Evolutionary conservation across 1,140 invertebrate genomes (phyloP), one percentile per base, ranked within the genome.

Genomic region (Ips nitidus): DNA sequence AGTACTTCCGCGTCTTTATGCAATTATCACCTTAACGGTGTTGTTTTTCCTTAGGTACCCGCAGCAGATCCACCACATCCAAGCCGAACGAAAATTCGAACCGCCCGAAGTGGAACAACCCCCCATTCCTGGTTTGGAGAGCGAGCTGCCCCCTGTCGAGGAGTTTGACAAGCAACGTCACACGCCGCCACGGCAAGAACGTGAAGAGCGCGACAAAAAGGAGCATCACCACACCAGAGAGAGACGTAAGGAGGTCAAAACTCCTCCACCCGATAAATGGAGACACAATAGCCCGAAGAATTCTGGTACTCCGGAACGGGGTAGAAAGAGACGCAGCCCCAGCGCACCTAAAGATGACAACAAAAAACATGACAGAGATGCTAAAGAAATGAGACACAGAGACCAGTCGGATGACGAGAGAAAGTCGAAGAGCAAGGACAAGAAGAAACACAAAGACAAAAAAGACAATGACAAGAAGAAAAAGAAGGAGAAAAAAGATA

Each of bases 391-490:
- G 22, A 82, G 81, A 7, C 81, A 82, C 37, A 78, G 75, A 0
- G 81, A 74, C 59, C 77, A 73, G 64, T 79, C 78, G 2, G 80
- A 81, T 55, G 22, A 22, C 22, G 77, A 79, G 40, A 79, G 79
- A 53, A 80, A 84, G 62, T 84, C 82, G 66, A 84, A 83, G 57
- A 83, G 82, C 43, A 84, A 83, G 74, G 84, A 81, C 65, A 85
- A 84, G 47, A 87, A 84, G 71, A 83, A 84, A 70, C 82, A 84
- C 71, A 83, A 83, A 62, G 84, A 86, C 45, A 83, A 82, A 52
- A 80, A 84, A 52, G 82, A 85, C n/a, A 80, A 84, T 73, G 84
- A 82, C 75, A 82, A 83, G 77, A 83, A 86, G 71, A 82, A 83
- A 71, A 79, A 81, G n/a, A 71, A 75, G 77, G 75, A 78, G 71